These are phyloP conservation scores for Pteronura brasiliensis DNA, from an alignment of 2,113 vertebrate species.

Conservation along the genomic window DNA sequence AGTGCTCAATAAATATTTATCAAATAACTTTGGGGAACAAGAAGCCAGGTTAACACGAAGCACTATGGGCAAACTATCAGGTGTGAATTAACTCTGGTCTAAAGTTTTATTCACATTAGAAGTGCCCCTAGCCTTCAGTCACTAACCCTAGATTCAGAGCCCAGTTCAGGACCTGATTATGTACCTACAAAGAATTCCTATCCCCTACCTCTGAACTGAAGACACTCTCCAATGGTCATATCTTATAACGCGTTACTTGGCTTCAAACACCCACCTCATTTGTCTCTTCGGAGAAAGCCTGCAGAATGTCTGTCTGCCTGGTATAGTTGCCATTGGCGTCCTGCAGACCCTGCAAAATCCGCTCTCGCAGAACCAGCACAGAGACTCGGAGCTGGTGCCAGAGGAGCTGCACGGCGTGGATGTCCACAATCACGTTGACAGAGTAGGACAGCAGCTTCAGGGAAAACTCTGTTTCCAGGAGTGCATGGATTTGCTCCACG, in stretches of 20 bases:
- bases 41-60: neutral
- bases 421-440: constrained; percentile 97
- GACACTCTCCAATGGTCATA: neutral
- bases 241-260: neutral
- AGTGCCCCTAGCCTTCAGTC: neutral
- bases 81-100: neutral
- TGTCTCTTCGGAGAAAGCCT: constrained; percentile 96
- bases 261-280: constrained; percentile 86
- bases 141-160: neutral
- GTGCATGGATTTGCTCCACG: constrained; percentile 98
- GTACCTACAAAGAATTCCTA: neutral
- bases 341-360: constrained; percentile 98
- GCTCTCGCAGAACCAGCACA: constrained; percentile 95
- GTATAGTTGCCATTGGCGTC: constrained; percentile 99
- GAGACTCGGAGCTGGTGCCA: constrained; percentile 99
- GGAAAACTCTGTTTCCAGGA: constrained; percentile 98
- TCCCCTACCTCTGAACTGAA: neutral
- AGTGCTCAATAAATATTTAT: neutral
- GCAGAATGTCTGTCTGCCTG: constrained; percentile 96
- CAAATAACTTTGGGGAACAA: neutral
- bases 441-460: constrained; percentile 98
- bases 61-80: neutral
- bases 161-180: neutral
- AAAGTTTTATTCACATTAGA: neutral
- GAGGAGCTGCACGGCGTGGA: constrained; percentile 94